Conservation (phyloP, 2,797 vertebrate genomes). For the Cyclopterus lumpus region DNA sequence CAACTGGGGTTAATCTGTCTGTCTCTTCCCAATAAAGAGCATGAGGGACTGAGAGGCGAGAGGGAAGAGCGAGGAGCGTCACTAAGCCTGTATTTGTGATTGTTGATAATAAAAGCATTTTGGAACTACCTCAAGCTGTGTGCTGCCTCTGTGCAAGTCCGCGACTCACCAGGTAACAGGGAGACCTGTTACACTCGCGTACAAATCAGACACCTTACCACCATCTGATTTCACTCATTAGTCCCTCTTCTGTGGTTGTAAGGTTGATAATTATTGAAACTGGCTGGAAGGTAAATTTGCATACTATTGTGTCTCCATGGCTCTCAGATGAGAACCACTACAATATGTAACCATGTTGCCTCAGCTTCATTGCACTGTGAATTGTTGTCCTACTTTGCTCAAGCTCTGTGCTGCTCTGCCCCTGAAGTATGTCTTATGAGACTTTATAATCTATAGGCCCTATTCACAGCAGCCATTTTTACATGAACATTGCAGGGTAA, state of each 20-base stretch:
- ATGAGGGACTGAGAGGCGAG: too few species aligned
- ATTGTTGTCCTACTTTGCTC: background rate
- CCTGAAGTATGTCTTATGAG: background rate
- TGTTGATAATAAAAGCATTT: too few species aligned
- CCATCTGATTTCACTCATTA: conserved; percentile 28
- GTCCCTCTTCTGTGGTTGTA: background rate
- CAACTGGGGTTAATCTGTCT: too few species aligned
- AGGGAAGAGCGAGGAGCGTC: too few species aligned
- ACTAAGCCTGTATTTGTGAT: too few species aligned
- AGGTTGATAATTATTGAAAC: conserved; percentile 11
- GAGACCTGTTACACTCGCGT: too few species aligned
- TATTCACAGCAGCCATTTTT: background rate
- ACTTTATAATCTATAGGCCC: background rate
- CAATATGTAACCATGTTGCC: background rate
- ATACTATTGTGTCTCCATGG: background rate
- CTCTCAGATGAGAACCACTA: conserved; percentile 13
- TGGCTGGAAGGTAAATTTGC: conserved; percentile 8
- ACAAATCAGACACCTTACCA: conserved; percentile 24
- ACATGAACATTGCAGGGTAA: background rate
- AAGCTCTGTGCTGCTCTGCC: background rate
- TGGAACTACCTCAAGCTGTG: too few species aligned
- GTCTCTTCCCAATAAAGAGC: too few species aligned
- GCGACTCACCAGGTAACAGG: too few species aligned
- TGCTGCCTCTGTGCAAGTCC: too few species aligned
- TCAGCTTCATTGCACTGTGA: conserved; percentile 7